Conservation (phyloP, 2,113 vertebrate genomes). For the Notechis scutatus region DNA sequence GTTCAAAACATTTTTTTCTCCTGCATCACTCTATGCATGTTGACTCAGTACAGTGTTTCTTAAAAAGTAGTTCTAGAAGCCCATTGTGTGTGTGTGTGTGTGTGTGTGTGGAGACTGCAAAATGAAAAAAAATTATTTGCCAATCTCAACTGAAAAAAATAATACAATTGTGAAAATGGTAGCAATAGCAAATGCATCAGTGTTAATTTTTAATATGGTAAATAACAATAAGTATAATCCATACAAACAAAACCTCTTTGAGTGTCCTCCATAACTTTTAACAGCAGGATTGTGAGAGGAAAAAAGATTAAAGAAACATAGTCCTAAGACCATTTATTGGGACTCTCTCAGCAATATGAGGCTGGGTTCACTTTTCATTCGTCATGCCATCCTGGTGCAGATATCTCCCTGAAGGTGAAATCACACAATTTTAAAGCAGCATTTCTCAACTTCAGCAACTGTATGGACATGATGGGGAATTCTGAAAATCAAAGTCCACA, state of each 20-base stretch:
- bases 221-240: not conserved
- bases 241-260: not conserved
- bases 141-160: not conserved
- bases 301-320: not conserved
- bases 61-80: not conserved
- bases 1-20: not conserved
- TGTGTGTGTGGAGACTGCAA: not conserved
- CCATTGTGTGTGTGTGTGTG: too few relatives aligned
- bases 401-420: not conserved
- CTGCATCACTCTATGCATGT: not conserved
- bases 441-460: not conserved
- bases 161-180: not conserved
- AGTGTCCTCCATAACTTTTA: not conserved
- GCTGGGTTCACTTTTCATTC: not conserved
- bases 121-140: not conserved
- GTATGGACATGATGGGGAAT: not conserved
- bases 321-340: not conserved
- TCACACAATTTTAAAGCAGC: not conserved
- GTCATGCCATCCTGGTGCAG: not conserved
- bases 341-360: not conserved
- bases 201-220: not conserved
- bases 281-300: not conserved
- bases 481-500: not conserved
- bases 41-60: not conserved
- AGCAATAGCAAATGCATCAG: not conserved